Percentiles rank a stretch among this genome's conserved stretches.
phyloP scores from a whole-genome alignment of 37 sponge, comb jelly and placozoan genomes.

The Geodia barretti region DNA sequence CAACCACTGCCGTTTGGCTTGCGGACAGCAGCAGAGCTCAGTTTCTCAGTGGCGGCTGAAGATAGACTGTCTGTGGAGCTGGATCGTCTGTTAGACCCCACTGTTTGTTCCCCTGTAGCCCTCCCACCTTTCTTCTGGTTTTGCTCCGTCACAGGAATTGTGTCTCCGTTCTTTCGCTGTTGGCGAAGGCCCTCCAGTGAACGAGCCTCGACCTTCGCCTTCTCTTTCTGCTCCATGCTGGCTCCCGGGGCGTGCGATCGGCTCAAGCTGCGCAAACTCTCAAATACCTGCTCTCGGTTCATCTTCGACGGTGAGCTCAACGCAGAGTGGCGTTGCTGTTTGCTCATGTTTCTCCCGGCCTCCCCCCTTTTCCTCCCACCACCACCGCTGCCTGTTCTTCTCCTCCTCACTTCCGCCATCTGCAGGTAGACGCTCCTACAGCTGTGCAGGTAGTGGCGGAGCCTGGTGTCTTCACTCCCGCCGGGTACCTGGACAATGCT shows the following conservation, averaged over 20 bases:
- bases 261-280: not conserved
- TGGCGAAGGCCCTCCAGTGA: conserved; percentile 1
- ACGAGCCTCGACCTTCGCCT: conserved; percentile 4
- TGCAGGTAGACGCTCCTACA: conserved; percentile 28
- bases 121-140: not conserved
- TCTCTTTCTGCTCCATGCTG: conserved; percentile 7
- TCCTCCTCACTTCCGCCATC: not conserved
- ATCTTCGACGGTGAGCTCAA: not conserved
- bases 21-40: no score
- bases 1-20: not conserved
- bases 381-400: not conserved
- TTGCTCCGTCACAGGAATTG: no score
- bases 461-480: conserved; percentile 37
- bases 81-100: not conserved
- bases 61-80: not conserved
- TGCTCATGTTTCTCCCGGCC: not conserved
- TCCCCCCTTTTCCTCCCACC: not conserved
- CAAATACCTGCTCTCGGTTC: conserved; percentile 1
- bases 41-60: not conserved
- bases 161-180: not conserved
- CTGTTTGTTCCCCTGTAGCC: not conserved
- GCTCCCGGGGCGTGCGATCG: not conserved
- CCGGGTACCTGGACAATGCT: conserved; percentile 10
- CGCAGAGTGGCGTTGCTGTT: not conserved
- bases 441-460: conserved; percentile 40